Percentiles rank a stretch among this genome's conserved stretches.
Conservation (phyloP, 2,113 vertebrate genomes). For the Parotia lawesii region DNA sequence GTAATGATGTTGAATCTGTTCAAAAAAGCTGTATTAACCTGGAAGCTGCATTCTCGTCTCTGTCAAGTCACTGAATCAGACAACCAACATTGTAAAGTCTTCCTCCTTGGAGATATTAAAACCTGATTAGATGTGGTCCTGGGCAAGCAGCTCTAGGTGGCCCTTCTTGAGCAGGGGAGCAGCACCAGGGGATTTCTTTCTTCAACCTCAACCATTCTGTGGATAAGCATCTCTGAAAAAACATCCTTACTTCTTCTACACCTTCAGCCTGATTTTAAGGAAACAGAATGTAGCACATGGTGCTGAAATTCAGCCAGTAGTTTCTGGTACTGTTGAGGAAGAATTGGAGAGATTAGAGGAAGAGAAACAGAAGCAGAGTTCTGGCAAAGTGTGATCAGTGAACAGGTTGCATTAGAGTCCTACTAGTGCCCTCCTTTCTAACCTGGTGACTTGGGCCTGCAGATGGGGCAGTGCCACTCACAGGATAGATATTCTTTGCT, state of each 20-base stretch:
- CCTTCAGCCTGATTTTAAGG: neutral
- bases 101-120: neutral
- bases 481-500: neutral
- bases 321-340: neutral
- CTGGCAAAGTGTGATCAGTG: neutral
- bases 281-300: rapidly evolving
- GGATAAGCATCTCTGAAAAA: neutral
- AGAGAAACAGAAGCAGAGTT: neutral
- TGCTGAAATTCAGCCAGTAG: neutral
- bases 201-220: neutral
- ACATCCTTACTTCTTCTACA: neutral
- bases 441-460: neutral
- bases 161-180: neutral
- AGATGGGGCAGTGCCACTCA: neutral
- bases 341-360: neutral
- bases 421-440: neutral
- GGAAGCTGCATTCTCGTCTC: neutral
- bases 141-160: neutral
- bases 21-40: neutral
- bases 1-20: neutral
- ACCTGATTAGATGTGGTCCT: neutral
- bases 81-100: neutral
- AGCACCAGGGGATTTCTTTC: neutral
- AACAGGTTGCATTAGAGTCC: neutral
- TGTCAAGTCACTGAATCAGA: neutral